phyloP scores from a whole-genome alignment of 2,888 invertebrate species.

The Eupithecia tripunctaria region DNA sequence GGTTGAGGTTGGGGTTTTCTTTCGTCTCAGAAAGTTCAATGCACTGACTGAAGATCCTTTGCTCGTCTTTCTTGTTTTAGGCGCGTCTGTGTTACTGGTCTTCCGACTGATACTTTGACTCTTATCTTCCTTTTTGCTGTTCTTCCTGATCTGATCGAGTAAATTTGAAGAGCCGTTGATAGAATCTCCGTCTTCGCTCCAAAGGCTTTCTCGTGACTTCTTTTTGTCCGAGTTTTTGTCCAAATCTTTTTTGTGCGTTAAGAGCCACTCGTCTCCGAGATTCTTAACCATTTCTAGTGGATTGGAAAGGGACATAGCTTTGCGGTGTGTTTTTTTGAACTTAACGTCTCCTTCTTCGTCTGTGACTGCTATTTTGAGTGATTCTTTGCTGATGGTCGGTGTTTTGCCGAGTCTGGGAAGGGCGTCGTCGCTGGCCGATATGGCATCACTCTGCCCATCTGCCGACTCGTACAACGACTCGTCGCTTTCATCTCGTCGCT shows the following conservation, averaged over 20 bases:
- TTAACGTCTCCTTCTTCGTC: conserved; percentile 76
- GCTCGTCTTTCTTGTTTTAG: conserved; percentile 73
- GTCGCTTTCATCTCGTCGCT: conserved; percentile 79
- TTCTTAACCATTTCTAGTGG: conserved; percentile 78
- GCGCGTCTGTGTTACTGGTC: conserved; percentile 65
- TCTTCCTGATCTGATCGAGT: conserved; percentile 71
- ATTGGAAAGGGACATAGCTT: conserved; percentile 80
- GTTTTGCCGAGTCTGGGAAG: conserved; percentile 71
- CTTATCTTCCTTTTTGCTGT: conserved; percentile 75
- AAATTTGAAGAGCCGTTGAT: conserved; percentile 71
- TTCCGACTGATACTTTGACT: conserved; percentile 64
- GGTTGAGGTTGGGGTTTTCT: conserved; percentile 71
- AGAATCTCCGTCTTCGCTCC: conserved; percentile 79
- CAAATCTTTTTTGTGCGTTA: conserved; percentile 68
- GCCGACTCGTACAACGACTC: conserved; percentile 81
- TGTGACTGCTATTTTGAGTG: conserved; percentile 76
- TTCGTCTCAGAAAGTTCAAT: conserved; percentile 73
- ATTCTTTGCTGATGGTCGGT: conserved; percentile 78
- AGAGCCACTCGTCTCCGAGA: conserved; percentile 80
- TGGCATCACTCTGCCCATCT: conserved; percentile 77
- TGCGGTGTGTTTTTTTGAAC: conserved; percentile 74
- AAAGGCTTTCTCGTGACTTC: conserved; percentile 79
- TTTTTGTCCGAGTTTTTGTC: conserved; percentile 75
- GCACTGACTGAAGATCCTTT: conserved; percentile 78
- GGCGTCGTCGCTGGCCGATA: conserved; percentile 78